Evolutionary conservation across 1,140 invertebrate species (phyloP).

Genomic region (Halotydeus destructor): DNA sequence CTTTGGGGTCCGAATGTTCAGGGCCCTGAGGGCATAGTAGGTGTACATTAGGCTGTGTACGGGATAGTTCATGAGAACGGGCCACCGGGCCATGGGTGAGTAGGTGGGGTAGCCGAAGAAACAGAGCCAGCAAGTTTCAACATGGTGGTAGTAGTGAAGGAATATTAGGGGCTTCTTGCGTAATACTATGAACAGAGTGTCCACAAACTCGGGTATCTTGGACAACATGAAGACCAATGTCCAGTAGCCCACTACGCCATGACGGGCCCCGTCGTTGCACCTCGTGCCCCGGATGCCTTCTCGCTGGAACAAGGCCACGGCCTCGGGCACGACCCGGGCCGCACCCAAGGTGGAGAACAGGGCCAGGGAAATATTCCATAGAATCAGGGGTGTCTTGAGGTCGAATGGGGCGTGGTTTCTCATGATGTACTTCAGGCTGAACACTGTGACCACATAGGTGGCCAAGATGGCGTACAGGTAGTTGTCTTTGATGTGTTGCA

Average conservation of each 20-base stretch:
- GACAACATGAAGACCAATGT: constrained; percentile 82
- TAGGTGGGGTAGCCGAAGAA: constrained; percentile 26
- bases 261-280: constrained; percentile 69
- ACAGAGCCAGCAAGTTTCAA: constrained; percentile 34
- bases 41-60: constrained; percentile 29
- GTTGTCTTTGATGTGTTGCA: constrained; percentile 34
- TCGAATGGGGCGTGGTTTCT: constrained; percentile 64
- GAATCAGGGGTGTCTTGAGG: constrained; percentile 52
- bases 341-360: constrained; percentile 80
- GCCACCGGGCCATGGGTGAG: constrained; percentile 64
- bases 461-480: constrained; percentile 3
- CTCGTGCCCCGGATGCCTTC: constrained; percentile 79
- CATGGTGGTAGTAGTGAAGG: constrained; percentile 37
- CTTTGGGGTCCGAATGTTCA: constrained; percentile 28
- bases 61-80: constrained; percentile 31
- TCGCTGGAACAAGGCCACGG: constrained; percentile 56
- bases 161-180: constrained; percentile 34
- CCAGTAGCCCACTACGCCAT: constrained; percentile 76
- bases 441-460: constrained; percentile 76
- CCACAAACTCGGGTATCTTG: constrained; percentile 41
- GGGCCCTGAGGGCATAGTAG: constrained; percentile 31
- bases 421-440: constrained; percentile 74
- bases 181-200: constrained; percentile 32
- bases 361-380: constrained; percentile 8
- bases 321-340: constrained; percentile 59